Percentiles rank a stretch among this genome's conserved stretches.
Evolutionary conservation across 2,113 vertebrate species (phyloP).

Genomic region (Puntigrus tetrazona): DNA sequence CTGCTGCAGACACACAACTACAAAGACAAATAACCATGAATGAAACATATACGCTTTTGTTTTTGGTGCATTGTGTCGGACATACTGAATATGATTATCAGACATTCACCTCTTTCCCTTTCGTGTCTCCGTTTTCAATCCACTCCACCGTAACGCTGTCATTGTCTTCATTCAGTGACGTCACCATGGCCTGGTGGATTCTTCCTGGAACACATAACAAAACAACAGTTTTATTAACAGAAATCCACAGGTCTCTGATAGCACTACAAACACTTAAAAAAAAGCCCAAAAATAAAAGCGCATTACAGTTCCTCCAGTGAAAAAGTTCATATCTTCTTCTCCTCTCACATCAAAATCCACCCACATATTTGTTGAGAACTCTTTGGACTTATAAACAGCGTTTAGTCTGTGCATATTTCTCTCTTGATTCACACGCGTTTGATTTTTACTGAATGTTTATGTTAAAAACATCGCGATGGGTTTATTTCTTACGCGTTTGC

Average conservation of each 20-base stretch:
- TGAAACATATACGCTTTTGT: not conserved
- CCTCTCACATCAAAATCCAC: too few relatives aligned
- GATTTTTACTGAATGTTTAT: not conserved
- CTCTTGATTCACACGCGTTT: not conserved
- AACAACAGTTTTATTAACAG: constrained; percentile 15
- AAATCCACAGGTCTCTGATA: not conserved
- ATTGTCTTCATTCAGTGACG: constrained; percentile 91
- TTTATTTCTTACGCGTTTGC: not conserved
- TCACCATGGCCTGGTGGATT: constrained; percentile 97
- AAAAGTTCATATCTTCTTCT: too few relatives aligned
- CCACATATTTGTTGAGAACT: too few relatives aligned
- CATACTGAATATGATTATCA: not conserved
- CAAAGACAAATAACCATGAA: not conserved
- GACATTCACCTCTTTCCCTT: constrained; percentile 89
- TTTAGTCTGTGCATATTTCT: not conserved
- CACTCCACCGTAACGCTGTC: constrained; percentile 95
- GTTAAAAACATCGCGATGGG: not conserved
- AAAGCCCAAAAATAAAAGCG: not conserved
- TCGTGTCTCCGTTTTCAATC: constrained; percentile 97
- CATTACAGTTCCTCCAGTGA: not conserved
- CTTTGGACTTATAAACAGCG: not conserved
- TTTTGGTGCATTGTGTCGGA: not conserved
- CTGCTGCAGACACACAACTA: not conserved
- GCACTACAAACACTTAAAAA: not conserved
- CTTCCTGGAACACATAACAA: constrained; percentile 75